Evolutionary conservation across 2,797 vertebrate species (phyloP).

Genomic region (Propithecus deckenii): DNA sequence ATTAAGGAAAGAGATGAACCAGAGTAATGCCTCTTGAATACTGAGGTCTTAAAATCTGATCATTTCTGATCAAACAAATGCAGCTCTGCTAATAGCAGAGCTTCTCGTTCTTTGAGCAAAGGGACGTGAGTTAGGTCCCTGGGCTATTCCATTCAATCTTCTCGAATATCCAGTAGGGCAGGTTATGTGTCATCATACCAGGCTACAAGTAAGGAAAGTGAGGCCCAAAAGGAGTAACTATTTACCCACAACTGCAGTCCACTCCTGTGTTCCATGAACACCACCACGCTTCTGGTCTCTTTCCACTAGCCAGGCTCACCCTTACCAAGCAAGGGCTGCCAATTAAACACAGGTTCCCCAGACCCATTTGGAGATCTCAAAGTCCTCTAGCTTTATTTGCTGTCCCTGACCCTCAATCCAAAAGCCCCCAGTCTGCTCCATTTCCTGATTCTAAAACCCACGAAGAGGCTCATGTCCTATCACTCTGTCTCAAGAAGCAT

Average conservation of each 20-base stretch:
- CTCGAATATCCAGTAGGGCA: neutral
- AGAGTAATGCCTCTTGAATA: neutral
- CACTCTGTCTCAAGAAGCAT: conserved; percentile 20
- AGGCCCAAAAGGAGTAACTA: neutral
- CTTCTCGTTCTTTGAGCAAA: conserved; percentile 23
- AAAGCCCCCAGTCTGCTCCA: neutral
- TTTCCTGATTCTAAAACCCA: conserved; percentile 51
- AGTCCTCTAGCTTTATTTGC: neutral
- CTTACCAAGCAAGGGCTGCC: neutral
- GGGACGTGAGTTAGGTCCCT: neutral
- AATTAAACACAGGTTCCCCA: neutral
- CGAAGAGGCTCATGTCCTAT: conserved; percentile 12
- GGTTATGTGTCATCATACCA: neutral
- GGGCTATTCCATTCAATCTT: neutral
- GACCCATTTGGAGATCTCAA: neutral
- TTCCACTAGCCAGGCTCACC: neutral
- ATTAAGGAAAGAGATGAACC: conserved; percentile 35
- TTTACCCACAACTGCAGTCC: neutral
- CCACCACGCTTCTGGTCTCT: neutral
- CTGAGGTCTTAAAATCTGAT: neutral
- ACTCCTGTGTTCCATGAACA: neutral
- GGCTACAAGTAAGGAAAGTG: neutral
- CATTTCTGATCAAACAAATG: neutral
- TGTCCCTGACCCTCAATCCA: neutral
- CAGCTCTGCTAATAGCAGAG: neutral